Percentiles rank a stretch among this genome's conserved stretches.
phyloP scores from a whole-genome alignment of 2,113 vertebrate genomes.

The Pycnonotus jocosus region DNA sequence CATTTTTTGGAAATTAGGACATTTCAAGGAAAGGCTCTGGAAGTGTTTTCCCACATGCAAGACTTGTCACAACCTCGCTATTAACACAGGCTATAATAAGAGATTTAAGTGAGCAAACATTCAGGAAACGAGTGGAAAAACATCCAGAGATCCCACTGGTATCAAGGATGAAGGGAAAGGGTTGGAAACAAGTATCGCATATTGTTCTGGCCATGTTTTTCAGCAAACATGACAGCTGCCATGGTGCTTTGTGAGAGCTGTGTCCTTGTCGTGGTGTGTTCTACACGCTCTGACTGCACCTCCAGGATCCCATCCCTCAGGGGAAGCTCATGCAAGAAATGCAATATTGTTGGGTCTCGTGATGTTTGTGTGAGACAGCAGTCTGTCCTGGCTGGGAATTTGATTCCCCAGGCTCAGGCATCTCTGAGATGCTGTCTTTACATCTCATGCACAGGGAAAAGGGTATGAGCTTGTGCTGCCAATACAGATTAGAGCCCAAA shows the following conservation, averaged over 20 bases:
- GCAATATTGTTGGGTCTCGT: not conserved
- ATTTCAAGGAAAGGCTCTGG: not conserved
- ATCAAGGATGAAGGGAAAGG: not conserved
- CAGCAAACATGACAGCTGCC: constrained; percentile 9
- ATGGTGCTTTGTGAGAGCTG: not conserved
- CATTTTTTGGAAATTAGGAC: not conserved
- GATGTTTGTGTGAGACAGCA: not conserved
- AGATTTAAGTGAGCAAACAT: not conserved
- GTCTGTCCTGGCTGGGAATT: not conserved
- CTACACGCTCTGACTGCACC: not conserved
- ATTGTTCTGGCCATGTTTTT: not conserved
- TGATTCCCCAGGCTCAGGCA: not conserved
- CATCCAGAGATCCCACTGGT: not conserved
- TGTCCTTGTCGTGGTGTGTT: not conserved
- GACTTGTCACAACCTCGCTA: not conserved
- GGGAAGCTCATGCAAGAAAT: not conserved
- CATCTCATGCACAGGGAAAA: fast-evolving
- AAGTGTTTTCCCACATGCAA: not conserved
- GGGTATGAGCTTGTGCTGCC: fast-evolving
- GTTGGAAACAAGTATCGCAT: fast-evolving
- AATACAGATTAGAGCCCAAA: not conserved
- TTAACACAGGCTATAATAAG: not conserved
- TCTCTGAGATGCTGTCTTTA: not conserved
- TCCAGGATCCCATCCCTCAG: not conserved
- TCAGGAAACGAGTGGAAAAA: not conserved